phyloP scores from a whole-genome alignment of 2,797 vertebrate genomes.

The Amazona ochrocephala region DNA sequence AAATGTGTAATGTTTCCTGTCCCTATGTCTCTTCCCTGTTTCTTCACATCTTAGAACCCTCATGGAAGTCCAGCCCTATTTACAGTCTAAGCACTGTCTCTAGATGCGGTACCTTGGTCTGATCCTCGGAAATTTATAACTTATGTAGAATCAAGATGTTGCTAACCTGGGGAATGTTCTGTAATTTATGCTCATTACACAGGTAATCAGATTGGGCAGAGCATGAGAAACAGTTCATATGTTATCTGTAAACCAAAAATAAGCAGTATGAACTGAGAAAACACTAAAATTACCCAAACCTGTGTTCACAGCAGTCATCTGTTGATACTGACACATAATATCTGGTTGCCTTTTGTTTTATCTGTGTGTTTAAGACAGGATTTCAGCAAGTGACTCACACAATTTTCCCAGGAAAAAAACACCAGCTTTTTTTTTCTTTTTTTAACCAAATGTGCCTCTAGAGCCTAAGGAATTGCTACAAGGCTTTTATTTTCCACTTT shows the following conservation, averaged over 20 bases:
- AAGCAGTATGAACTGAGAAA: not conserved
- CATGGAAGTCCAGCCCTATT: not conserved
- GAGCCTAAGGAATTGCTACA: not conserved
- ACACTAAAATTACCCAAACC: not conserved
- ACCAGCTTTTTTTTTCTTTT: not conserved
- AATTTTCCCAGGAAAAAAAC: not conserved
- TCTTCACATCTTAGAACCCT: not conserved
- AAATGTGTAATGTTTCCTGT: not conserved
- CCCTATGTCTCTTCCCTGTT: not conserved
- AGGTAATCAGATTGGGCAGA: not conserved
- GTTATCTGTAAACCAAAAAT: not conserved
- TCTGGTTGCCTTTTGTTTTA: not conserved
- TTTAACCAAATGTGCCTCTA: not conserved
- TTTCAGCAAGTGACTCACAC: not conserved
- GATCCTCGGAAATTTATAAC: not conserved
- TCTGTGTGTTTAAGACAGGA: not conserved
- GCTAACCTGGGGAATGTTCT: not conserved
- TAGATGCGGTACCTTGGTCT: not conserved
- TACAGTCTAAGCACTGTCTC: not conserved
- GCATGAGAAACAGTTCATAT: not conserved
- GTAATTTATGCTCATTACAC: not conserved
- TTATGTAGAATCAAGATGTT: not conserved
- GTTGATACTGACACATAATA: not conserved
- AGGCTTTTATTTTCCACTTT: not conserved
- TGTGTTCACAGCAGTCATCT: not conserved